These are phyloP conservation scores for Rhegmatorhina hoffmannsi DNA, from an alignment of 2,113 vertebrate genomes.

Conservation along the genomic window DNA sequence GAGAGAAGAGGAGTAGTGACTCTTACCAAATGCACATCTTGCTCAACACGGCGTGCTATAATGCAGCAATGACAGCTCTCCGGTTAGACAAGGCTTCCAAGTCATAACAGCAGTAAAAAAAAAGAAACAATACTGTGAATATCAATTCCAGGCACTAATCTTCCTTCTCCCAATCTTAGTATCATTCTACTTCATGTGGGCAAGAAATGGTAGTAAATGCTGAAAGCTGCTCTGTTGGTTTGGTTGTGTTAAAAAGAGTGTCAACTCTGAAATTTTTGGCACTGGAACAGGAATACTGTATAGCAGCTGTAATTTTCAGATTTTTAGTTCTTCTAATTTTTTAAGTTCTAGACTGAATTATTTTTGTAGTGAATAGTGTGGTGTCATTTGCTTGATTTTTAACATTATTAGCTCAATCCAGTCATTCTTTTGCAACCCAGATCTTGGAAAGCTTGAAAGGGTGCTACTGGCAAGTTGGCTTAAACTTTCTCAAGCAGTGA, in stretches of 20 bases:
- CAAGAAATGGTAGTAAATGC: not conserved
- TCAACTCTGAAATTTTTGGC: fast-evolving
- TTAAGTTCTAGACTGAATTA: not conserved
- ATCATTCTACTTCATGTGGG: not conserved
- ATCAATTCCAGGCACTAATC: not conserved
- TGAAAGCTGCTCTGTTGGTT: not conserved
- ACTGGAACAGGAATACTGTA: not conserved
- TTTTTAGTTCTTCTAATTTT: not conserved
- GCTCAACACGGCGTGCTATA: not conserved
- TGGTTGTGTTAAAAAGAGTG: not conserved
- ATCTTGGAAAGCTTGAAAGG: not conserved
- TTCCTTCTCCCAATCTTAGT: not conserved
- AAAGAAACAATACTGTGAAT: not conserved
- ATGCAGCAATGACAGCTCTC: not conserved
- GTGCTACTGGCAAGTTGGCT: not conserved
- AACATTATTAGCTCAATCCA: not conserved
- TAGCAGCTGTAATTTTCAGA: not conserved
- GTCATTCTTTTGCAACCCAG: not conserved
- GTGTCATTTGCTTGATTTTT: not conserved
- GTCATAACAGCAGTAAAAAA: not conserved
- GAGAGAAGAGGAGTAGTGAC: not conserved
- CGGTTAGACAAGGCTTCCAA: not conserved
- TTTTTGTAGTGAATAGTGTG: not conserved
- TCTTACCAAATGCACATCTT: not conserved
- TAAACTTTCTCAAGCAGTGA: not conserved